Evolutionary conservation across 2,888 invertebrate genomes (phyloP).

Genomic region (Philaethria dido): DNA sequence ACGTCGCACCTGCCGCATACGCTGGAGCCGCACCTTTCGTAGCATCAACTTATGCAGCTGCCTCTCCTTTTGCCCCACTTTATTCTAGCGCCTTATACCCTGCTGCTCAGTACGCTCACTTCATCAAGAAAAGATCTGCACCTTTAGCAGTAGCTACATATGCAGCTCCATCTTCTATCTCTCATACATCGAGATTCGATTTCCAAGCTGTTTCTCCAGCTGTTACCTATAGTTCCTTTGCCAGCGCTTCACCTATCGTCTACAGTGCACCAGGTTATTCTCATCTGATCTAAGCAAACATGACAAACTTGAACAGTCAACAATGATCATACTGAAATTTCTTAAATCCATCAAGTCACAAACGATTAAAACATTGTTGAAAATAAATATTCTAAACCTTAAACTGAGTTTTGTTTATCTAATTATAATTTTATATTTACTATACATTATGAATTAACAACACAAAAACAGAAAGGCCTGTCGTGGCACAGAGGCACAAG

Average conservation of each 20-base stretch:
- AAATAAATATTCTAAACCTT: not conserved
- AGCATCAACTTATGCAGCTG: conserved; percentile 53
- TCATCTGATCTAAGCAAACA: not conserved
- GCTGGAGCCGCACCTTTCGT: conserved; percentile 48
- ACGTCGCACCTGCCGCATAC: conserved; percentile 44
- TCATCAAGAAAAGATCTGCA: conserved; percentile 48
- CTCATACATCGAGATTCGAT: conserved; percentile 57
- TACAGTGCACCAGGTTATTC: not conserved
- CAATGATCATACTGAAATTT: not conserved
- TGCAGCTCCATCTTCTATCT: conserved; percentile 47
- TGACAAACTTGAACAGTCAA: not conserved
- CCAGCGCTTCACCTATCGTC: not conserved
- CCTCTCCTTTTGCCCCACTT: conserved; percentile 49
- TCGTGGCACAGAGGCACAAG: no score
- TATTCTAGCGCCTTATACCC: conserved; percentile 45
- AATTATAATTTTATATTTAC: not conserved
- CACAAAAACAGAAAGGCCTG: no score
- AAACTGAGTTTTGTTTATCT: not conserved
- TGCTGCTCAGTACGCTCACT: conserved; percentile 44
- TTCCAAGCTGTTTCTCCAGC: conserved; percentile 50
- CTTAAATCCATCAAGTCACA: not conserved
- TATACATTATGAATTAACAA: no score
- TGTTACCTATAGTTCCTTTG: conserved; percentile 49
- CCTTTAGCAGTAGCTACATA: conserved; percentile 33
- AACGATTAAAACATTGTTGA: not conserved